These are phyloP conservation scores for Labroides dimidiatus DNA, from an alignment of 2,797 vertebrate species.

Conservation along the genomic window DNA sequence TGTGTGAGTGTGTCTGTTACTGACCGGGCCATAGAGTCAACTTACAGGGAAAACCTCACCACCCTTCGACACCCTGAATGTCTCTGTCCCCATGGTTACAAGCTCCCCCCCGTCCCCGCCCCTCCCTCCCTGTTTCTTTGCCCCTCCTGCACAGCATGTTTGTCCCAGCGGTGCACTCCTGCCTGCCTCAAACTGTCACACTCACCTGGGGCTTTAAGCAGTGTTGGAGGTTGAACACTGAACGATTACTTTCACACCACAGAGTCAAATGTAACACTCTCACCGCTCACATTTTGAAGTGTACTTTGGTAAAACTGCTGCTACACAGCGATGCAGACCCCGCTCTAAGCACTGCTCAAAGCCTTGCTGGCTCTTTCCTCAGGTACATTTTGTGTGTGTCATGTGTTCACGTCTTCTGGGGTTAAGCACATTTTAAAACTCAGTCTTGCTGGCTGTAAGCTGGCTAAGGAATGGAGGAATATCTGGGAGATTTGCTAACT, in stretches of 20 bases:
- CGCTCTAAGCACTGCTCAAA: conserved; percentile 80
- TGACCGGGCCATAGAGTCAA: conserved; percentile 80
- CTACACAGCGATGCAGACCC: conserved; percentile 30
- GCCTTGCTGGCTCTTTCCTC: conserved; percentile 68
- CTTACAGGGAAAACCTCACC: conserved; percentile 85
- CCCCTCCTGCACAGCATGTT: conserved; percentile 88
- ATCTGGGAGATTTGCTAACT: conserved; percentile 66
- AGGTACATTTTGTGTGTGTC: conserved; percentile 72
- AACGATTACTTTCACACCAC: conserved; percentile 20
- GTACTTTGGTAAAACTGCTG: conserved; percentile 18
- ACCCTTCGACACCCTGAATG: conserved; percentile 65
- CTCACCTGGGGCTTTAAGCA: conserved; percentile 82
- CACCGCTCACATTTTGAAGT: conserved; percentile 30
- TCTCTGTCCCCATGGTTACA: conserved; percentile 77
- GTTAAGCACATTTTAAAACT: conserved; percentile 68
- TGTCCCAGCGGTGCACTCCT: conserved; percentile 80
- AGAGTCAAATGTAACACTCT: conserved; percentile 19
- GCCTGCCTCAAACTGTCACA: conserved; percentile 73
- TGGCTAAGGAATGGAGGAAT: conserved; percentile 56
- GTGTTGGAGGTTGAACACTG: conserved; percentile 65
- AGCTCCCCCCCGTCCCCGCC: conserved; percentile 70
- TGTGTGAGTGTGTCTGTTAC: conserved; percentile 68
- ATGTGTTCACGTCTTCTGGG: conserved; percentile 68
- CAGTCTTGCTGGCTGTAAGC: conserved; percentile 64
- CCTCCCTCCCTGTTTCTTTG: conserved; percentile 63